Conservation (phyloP, 2,113 vertebrate species). For the Bujurquina vittata region DNA sequence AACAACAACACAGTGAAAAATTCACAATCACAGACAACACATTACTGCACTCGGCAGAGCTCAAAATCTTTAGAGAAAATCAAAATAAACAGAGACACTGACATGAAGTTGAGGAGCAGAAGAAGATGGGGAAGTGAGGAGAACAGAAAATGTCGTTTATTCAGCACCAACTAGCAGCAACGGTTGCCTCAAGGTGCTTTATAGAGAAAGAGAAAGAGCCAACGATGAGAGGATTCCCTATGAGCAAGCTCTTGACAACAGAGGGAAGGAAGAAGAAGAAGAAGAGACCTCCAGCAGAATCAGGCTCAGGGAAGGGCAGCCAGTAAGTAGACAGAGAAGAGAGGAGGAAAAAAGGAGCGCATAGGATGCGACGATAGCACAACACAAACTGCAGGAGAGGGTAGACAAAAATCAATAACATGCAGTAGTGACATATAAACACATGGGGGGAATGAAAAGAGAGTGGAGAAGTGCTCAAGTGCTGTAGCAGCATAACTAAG, state of each 20-base stretch:
- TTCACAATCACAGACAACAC: constrained; percentile 32
- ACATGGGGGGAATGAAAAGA: background rate
- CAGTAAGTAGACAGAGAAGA: background rate
- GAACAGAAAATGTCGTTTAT: background rate
- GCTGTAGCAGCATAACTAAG: background rate
- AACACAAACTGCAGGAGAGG: background rate
- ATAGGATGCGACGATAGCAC: too few species aligned
- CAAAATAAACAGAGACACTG: constrained; percentile 13
- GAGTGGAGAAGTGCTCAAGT: background rate
- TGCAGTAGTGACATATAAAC: background rate
- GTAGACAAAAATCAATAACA: background rate
- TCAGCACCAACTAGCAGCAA: background rate
- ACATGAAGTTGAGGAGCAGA: background rate
- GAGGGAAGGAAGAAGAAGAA: too few species aligned
- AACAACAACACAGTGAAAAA: constrained; percentile 28
- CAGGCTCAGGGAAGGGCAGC: background rate
- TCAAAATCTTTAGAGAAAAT: background rate
- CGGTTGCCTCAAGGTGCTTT: background rate
- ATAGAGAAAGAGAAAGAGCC: background rate
- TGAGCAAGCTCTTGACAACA: background rate
- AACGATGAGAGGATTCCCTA: background rate
- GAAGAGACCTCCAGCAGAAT: background rate
- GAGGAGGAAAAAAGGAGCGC: background rate
- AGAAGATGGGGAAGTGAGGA: background rate
- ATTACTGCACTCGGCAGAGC: constrained; percentile 6